A percentile compares a stretch with the other conserved stretches of the same genome.
phyloP scores from a whole-genome alignment of 35 echinoderm and acorn worm species.

The Ophioderma brevispina region DNA sequence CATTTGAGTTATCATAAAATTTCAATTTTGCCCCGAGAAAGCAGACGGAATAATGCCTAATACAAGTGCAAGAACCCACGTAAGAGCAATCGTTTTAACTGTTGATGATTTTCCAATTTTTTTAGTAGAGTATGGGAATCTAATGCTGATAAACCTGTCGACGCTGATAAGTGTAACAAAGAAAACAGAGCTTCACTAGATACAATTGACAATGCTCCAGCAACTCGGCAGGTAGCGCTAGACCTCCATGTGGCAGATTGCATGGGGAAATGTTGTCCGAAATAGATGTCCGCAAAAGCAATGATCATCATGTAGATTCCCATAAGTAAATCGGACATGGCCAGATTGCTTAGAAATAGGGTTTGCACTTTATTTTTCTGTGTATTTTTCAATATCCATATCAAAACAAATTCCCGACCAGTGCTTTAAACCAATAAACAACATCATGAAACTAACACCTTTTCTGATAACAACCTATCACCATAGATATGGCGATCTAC shows the following conservation, averaged over 20 bases:
- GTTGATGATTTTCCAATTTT: neutral
- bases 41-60: neutral
- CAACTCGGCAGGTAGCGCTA: neutral
- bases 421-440: neutral
- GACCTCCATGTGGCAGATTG: neutral
- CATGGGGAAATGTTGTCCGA: neutral
- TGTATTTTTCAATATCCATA: neutral
- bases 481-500: neutral
- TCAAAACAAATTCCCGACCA: neutral
- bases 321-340: neutral
- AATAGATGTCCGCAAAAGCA: neutral
- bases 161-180: neutral
- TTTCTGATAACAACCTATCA: neutral
- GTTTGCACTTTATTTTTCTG: neutral
- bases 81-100: neutral
- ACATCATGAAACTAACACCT: neutral
- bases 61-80: neutral
- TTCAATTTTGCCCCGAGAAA: neutral
- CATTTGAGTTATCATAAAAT: neutral
- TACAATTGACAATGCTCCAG: neutral
- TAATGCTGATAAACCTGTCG: neutral
- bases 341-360: neutral
- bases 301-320: neutral
- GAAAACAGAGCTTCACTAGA: neutral
- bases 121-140: neutral